Evolutionary conservation across 2,888 invertebrate genomes (phyloP), one percentile per base, ranked within the genome.

Genomic region (Muschampia staudingeri): DNA sequence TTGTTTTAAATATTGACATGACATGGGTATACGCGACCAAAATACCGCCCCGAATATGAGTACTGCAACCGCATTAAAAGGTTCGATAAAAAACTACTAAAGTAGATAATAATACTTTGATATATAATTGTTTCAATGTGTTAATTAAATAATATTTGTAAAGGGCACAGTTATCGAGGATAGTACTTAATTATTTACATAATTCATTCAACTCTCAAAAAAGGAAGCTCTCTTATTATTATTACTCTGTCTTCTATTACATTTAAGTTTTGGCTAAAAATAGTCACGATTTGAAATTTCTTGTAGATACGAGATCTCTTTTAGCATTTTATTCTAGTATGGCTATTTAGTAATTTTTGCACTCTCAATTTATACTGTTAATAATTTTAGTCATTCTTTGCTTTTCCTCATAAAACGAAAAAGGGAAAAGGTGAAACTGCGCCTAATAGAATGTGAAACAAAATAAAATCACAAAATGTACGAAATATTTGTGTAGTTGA

Each of bases 131-230:
- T 65, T 65, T 72, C 56, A 19, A 72, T 79, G 73, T 37, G 67
- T 44, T 56, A 19, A 56, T 67, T 48, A 44, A 42, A n/a, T 4
- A 14, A 19, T 34, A 67, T 37, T 65, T 72, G 72, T 19, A 30
- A 73, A 67, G 37, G 52, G 44, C 73, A 79, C 37, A 30, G 42
- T 79, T 73, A 25, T 67, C 37, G 19, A 73, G 67, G 37, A 67
- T 48, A 80, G 75, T 80, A 70, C 75, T 80, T 80, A 80, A 80
- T 78, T 34, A 25, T 56, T 80, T 80, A 75, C 52, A 25, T 80
- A 56, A 48, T 76, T 52, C 52, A 40, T 75, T 75, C 80, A 52
- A 70, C 70, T 75, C 37, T 40, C 52, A 69, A 80, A 65, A 69
- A 42, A 52, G 44, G 72, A 72, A 72, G 80, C 75, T 76, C 75